phyloP scores from a whole-genome alignment of 1,140 invertebrate genomes.

The Tetragnatha versicolor region DNA sequence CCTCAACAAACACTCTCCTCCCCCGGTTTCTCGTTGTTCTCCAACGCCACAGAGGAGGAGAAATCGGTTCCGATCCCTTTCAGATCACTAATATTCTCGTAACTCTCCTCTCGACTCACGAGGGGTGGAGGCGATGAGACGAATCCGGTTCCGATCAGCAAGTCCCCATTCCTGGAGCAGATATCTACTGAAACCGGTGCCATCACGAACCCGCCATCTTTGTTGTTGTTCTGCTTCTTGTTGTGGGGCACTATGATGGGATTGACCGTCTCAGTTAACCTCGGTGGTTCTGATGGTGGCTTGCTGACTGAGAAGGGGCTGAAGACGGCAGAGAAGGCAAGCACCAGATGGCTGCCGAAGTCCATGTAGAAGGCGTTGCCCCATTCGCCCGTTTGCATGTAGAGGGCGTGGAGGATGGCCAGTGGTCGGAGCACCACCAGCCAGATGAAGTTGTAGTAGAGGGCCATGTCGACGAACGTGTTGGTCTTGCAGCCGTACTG shows the following conservation, averaged over 20 bases:
- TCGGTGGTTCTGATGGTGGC: background rate
- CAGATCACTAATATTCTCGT: constrained; percentile 41
- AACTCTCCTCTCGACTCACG: constrained; percentile 31
- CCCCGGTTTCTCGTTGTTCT: constrained; percentile 40
- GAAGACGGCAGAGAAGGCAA: constrained; percentile 56
- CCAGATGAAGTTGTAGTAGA: constrained; percentile 59
- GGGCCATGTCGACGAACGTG: constrained; percentile 54
- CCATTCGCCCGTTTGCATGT: constrained; percentile 37
- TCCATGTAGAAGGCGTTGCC: constrained; percentile 53
- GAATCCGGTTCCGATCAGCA: too few relatives aligned
- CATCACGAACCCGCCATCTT: background rate
- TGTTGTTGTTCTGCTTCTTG: background rate
- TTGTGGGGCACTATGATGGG: constrained; percentile 24
- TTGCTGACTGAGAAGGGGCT: constrained; percentile 55
- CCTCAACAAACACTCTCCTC: constrained; percentile 49
- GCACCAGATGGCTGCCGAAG: constrained; percentile 57
- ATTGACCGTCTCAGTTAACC: constrained; percentile 44
- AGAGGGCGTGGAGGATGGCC: constrained; percentile 55
- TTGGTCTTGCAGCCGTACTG: constrained; percentile 45
- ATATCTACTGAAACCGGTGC: background rate
- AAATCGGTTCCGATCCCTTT: constrained; percentile 7
- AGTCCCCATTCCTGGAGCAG: background rate
- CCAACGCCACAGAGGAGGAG: constrained; percentile 21
- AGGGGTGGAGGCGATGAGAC: background rate
- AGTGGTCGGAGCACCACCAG: constrained; percentile 56